Base-by-base conservation (phyloP, 35 echinoderm and acorn worm genomes). In the Eucidaris tribuloides region DNA sequence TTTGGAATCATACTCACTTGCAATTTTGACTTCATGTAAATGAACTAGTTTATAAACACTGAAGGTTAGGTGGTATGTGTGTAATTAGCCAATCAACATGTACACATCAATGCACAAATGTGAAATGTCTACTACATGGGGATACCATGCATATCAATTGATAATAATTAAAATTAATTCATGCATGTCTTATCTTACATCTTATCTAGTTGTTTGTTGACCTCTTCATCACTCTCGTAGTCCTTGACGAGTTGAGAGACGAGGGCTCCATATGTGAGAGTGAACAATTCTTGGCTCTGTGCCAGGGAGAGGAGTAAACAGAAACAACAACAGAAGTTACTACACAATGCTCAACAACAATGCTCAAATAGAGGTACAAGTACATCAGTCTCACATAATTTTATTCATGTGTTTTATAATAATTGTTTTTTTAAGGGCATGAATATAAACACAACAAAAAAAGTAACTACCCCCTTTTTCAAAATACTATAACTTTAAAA, bases 121-220 rank as follows among this genome's bases (percentile, higher is more conserved):
- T n/a, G n/a, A n/a, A n/a, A n/a, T n/a, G n/a, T n/a, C n/a, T n/a
- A n/a, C n/a, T n/a, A n/a, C n/a, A n/a, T n/a, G n/a, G n/a, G n/a
- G n/a, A n/a, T n/a, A n/a, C n/a, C n/a, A n/a, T n/a, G n/a, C n/a
- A n/a, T n/a, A n/a, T n/a, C n/a, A n/a, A n/a, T n/a, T n/a, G n/a
- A n/a, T n/a, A n/a, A n/a, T n/a, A n/a, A n/a, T n/a, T n/a, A n/a
- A n/a, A n/a, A n/a, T n/a, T n/a, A n/a, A n/a, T n/a, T n/a, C n/a
- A n/a, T n/a, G n/a, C n/a, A n/a, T n/a, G n/a, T n/a, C 34, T 74
- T 4, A 78, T 83, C 90, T 89, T 88, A 98, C 95, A 98, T 98
- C 90, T 98, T 97, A 79, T 98, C 95, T 7, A 98, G 86, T 62
- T 98, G 95, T 83, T 98, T 98, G 71, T 98, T 98, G 78, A 98